phyloP scores from a whole-genome alignment of 2,113 vertebrate species.

The Charina bottae region DNA sequence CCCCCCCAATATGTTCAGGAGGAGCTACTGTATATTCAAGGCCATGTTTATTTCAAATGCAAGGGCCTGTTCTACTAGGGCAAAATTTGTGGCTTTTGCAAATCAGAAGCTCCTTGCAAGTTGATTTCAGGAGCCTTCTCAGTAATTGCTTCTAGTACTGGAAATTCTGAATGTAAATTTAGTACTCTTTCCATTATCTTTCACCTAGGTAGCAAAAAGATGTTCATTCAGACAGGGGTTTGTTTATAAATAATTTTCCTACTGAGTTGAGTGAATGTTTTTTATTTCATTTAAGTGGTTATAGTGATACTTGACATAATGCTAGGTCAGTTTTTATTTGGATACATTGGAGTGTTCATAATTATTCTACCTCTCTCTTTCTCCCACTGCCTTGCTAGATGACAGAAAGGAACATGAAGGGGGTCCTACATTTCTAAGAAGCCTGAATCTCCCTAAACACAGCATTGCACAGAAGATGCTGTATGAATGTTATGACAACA shows the following conservation, averaged over 20 bases:
- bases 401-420: not conserved
- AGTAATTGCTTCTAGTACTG: not conserved
- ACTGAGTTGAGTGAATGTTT: not conserved
- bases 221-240: not conserved
- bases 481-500: constrained; percentile 63
- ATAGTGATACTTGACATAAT: not conserved
- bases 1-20: not conserved
- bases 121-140: not conserved
- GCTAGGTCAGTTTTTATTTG: not conserved
- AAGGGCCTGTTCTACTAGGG: not conserved
- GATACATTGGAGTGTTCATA: not conserved
- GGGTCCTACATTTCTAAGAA: not conserved
- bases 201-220: not conserved
- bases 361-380: not conserved
- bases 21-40: not conserved
- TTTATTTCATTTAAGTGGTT: not conserved
- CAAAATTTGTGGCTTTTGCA: not conserved
- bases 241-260: not conserved
- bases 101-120: not conserved
- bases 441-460: too few species aligned
- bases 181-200: not conserved
- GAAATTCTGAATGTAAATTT: not conserved
- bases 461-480: not conserved
- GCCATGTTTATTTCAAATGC: not conserved
- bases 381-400: not conserved